A percentile compares a stretch with the other conserved stretches of the same genome.
These are phyloP conservation scores for Xestobium rufovillosum DNA, from an alignment of 2,888 invertebrate genomes.

Conservation along the genomic window DNA sequence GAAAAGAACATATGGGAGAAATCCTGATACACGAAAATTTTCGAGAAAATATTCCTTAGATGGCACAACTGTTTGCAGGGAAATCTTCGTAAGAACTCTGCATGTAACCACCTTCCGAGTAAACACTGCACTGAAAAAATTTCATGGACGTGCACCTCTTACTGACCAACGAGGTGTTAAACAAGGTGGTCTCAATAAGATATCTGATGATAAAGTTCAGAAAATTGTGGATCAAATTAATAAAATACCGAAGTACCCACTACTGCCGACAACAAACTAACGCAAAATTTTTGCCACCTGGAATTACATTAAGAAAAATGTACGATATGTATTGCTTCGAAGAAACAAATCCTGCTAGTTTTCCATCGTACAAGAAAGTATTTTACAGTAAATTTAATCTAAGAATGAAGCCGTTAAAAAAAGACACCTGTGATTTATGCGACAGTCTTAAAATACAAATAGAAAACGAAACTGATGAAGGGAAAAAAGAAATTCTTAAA, in stretches of 20 bases:
- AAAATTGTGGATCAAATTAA: slow-evolving; percentile 11
- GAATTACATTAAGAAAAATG: slow-evolving; percentile 18
- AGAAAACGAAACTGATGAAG: slow-evolving; percentile 17
- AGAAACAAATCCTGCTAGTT: too few relatives aligned
- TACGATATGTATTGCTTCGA: slow-evolving; percentile 18
- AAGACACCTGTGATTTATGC: too few relatives aligned
- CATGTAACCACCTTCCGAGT: slow-evolving; percentile 15
- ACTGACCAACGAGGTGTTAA: slow-evolving; percentile 17
- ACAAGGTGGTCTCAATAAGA: slow-evolving; percentile 17
- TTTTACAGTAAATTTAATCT: slow-evolving; percentile 21
- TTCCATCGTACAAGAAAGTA: too few relatives aligned
- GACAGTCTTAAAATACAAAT: slow-evolving; percentile 16
- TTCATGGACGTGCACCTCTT: slow-evolving; percentile 13
- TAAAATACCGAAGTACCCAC: slow-evolving; percentile 12
- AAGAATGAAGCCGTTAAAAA: too few relatives aligned
- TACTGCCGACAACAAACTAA: slow-evolving; percentile 15
- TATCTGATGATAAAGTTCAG: slow-evolving; percentile 11
- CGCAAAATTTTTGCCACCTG: slow-evolving; percentile 18
- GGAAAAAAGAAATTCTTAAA: slow-evolving; percentile 13
- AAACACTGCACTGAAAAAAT: slow-evolving; percentile 21
- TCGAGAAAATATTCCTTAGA: slow-evolving; percentile 6
- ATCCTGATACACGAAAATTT: slow-evolving; percentile 11
- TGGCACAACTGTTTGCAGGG: slow-evolving; percentile 14
- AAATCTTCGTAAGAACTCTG: slow-evolving; percentile 19
- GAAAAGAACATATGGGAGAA: slow-evolving; percentile 17